phyloP scores from a whole-genome alignment of 1,140 invertebrate species.

The Sitophilus oryzae region DNA sequence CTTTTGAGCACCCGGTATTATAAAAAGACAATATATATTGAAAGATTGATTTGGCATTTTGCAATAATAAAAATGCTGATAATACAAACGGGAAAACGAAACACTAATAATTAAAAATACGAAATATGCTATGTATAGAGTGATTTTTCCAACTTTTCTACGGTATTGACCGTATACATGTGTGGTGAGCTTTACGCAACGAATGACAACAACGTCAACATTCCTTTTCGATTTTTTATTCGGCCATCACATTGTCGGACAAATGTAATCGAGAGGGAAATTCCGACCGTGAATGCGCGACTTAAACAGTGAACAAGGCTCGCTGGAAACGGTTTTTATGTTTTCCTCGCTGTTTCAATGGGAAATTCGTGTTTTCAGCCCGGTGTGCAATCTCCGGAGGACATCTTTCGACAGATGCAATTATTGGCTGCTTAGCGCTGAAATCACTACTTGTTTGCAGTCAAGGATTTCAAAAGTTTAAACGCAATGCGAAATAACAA shows the following conservation, averaged over 20 bases:
- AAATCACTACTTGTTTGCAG: not conserved
- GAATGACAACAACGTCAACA: not conserved
- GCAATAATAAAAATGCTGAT: no score
- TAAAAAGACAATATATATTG: no score
- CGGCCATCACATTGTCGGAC: not conserved
- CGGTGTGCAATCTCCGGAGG: not conserved
- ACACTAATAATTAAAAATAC: no score
- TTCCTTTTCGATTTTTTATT: not conserved
- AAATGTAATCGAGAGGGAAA: constrained; percentile 3
- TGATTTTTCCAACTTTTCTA: no score
- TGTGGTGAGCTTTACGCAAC: no score
- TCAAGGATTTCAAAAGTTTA: not conserved
- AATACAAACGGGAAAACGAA: no score
- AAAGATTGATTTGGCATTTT: no score
- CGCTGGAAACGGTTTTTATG: not conserved
- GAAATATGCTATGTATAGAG: no score
- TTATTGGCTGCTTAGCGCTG: not conserved
- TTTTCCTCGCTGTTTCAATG: not conserved
- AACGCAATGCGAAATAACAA: no score
- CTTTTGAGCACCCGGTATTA: no score
- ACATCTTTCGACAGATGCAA: not conserved
- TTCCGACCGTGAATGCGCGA: not conserved
- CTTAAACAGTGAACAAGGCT: not conserved
- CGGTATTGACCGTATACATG: no score
- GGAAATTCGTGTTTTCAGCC: not conserved